Percentiles rank a stretch among this genome's conserved stretches.
Conservation (phyloP, 2,797 vertebrate species). For the Paratrypauchen microcephalus region DNA sequence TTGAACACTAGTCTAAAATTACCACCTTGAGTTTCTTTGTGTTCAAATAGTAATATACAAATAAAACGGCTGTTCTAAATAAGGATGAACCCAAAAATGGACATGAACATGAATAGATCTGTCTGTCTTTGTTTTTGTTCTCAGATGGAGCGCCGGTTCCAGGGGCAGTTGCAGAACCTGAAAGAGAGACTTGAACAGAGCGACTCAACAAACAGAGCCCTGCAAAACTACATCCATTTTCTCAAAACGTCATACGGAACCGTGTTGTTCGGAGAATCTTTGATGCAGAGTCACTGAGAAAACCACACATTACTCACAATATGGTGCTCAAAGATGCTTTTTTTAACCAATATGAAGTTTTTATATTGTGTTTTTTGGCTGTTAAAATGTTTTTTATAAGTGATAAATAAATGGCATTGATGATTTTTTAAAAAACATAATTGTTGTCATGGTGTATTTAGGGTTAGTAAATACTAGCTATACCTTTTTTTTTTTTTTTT, state of each 20-base stretch:
- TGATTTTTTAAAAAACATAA: neutral
- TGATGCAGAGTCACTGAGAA: constrained; percentile 67
- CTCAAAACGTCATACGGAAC: constrained; percentile 91
- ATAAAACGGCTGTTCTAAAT: too few species aligned
- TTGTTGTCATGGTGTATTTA: neutral
- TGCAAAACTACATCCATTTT: constrained; percentile 92
- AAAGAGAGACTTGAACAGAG: constrained; percentile 90
- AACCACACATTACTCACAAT: neutral
- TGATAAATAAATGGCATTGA: constrained; percentile 8
- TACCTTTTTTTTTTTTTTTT: too few species aligned
- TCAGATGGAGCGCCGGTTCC: constrained; percentile 85
- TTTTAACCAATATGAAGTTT: neutral
- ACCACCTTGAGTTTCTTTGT: too few species aligned
- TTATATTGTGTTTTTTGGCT: neutral
- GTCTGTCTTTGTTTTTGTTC: neutral
- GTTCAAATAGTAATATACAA: too few species aligned
- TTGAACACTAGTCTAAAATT: too few species aligned
- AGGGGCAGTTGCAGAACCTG: constrained; percentile 86
- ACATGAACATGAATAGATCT: too few species aligned
- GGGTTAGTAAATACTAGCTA: too few species aligned
- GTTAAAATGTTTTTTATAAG: constrained; percentile 18
- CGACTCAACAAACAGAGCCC: constrained; percentile 89
- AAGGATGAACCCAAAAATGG: too few species aligned
- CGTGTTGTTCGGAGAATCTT: constrained; percentile 86
- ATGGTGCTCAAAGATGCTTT: neutral